phyloP scores from a whole-genome alignment of 1,140 invertebrate genomes.

The Nebria ingens region DNA sequence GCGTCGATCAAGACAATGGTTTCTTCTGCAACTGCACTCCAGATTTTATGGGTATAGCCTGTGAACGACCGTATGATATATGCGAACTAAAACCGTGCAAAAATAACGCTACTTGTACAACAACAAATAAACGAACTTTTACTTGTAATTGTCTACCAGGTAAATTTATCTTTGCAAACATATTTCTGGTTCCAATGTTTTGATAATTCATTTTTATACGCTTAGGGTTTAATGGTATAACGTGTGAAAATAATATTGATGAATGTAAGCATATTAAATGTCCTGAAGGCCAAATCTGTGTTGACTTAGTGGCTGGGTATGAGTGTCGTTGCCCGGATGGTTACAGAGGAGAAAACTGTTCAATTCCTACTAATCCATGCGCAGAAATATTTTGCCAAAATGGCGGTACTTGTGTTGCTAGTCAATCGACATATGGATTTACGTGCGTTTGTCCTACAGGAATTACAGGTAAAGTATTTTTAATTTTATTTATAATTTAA shows the following conservation, averaged over 20 bases:
- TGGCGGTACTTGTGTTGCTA: constrained; percentile 42
- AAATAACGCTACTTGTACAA: constrained; percentile 57
- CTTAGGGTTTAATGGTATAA: constrained; percentile 58
- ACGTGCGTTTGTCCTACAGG: constrained; percentile 46
- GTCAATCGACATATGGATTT: constrained; percentile 37
- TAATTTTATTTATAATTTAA: no score
- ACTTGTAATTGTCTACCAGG: constrained; percentile 44
- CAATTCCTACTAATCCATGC: constrained; percentile 44
- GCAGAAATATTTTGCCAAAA: constrained; percentile 41
- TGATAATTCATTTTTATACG: constrained; percentile 4
- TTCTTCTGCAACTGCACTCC: constrained; percentile 55
- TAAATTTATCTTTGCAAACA: constrained; percentile 15
- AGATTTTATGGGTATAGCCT: constrained; percentile 54
- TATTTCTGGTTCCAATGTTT: background rate
- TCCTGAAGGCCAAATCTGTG: constrained; percentile 49
- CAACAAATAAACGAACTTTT: constrained; percentile 39
- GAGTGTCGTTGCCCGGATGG: constrained; percentile 71
- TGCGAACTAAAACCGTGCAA: constrained; percentile 53
- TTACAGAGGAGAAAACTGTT: constrained; percentile 60
- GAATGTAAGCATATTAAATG: constrained; percentile 59
- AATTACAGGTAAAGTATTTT: constrained; percentile 37
- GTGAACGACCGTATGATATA: constrained; percentile 59
- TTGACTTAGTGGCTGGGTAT: constrained; percentile 53
- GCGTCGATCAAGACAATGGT: constrained; percentile 48
- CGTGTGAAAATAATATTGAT: constrained; percentile 69